Evolutionary conservation across 2,888 invertebrate genomes (phyloP).

Genomic region (Platycheirus rosarum): DNA sequence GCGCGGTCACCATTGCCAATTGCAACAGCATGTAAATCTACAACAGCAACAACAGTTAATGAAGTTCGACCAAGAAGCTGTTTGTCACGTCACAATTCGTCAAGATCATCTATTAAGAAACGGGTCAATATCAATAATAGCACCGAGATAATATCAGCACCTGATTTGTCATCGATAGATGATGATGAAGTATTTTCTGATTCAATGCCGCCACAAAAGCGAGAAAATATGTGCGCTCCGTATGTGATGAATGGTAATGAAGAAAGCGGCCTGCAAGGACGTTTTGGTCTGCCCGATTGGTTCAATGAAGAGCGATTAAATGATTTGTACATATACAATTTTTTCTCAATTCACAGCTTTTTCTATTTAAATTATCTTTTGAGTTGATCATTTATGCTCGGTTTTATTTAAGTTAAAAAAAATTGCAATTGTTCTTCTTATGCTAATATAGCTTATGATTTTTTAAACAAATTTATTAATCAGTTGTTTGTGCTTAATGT

Average conservation of each 20-base stretch:
- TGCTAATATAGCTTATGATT: too few relatives aligned
- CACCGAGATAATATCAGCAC: conserved; percentile 81
- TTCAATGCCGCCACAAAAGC: conserved; percentile 82
- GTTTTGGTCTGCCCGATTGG: conserved; percentile 82
- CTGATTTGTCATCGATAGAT: conserved; percentile 79
- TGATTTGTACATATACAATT: conserved; percentile 78
- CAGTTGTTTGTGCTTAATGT: too few relatives aligned
- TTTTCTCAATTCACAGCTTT: background rate
- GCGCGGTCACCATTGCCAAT: conserved; percentile 52
- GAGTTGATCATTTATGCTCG: background rate
- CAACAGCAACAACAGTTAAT: conserved; percentile 75
- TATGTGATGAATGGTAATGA: conserved; percentile 81
- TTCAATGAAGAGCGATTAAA: conserved; percentile 82
- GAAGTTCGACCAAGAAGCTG: conserved; percentile 79
- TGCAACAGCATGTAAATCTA: conserved; percentile 43
- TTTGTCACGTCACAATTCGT: conserved; percentile 81
- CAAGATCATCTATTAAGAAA: conserved; percentile 81
- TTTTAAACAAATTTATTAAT: too few relatives aligned
- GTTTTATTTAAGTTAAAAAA: background rate
- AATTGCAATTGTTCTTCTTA: conserved; percentile 62
- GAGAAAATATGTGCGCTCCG: conserved; percentile 83
- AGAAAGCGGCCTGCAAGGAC: conserved; percentile 75
- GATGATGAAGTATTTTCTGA: conserved; percentile 87
- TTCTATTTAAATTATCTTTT: conserved; percentile 11
- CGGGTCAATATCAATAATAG: conserved; percentile 82